Base-by-base conservation (phyloP, 2,797 vertebrate genomes). In the Anisognathus igniventris region DNA sequence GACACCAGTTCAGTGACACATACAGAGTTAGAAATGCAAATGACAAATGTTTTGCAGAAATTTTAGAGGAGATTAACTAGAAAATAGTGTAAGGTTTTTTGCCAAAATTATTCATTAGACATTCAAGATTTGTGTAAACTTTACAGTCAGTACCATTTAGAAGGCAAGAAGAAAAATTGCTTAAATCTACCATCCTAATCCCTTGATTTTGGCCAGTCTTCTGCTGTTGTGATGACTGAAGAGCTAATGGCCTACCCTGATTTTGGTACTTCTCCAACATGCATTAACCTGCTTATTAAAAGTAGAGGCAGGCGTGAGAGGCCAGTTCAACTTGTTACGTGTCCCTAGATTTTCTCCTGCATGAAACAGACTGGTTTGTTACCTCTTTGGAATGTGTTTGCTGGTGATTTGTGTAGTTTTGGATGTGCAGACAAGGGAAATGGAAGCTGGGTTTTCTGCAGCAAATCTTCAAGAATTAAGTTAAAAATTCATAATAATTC, bases 191-290 rank as follows among this genome's bases (percentile, higher is more conserved):
- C 9, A 8, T 65, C 58, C 31, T 65, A 84, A 68, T 94, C 58
- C 35, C 51, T 87, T 93, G 90, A 86, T 89, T 90, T 81, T 84
- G 83, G 77, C 86, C 65, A 48, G 24, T 47, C 62, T 88, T 61
- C 47, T 88, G 62, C 73, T 75, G 47, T 68, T 92, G 66, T 90
- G 88, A 88, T 93, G 88, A 90, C 65, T 91, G 85, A 93, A 68
- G 66, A 86, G 47, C 85, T 91, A 74, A 70, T 75, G 44, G 51
- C 75, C 66, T 95, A 40, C 54, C 62, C 50, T 92, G 70, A n/a
- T 85, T 79, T 81, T 70, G 70, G 33, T 83, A 57, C 86, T 95
- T 81, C 70, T 90, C 88, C 76, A 92, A 5, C 35, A 73, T 86
- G 23, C 62, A 51, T 92, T 70, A 83, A 86, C 66, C 58, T 61